Conservation (phyloP, 2,888 invertebrate genomes). For the Pemphredon lugubris region DNA sequence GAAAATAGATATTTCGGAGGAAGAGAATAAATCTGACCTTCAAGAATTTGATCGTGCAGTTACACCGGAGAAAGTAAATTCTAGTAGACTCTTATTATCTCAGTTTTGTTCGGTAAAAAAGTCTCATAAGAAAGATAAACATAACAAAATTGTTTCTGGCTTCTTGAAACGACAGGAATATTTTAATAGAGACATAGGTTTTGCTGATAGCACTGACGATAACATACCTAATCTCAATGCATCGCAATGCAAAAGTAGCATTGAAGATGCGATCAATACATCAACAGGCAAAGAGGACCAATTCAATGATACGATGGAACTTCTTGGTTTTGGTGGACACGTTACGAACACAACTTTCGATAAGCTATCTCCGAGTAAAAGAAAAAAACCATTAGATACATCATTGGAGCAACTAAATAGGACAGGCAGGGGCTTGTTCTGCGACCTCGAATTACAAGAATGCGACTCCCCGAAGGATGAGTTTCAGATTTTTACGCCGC, state of each 20-base stretch:
- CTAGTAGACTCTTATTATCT: constrained; percentile 72
- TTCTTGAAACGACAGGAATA: constrained; percentile 64
- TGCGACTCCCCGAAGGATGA: constrained; percentile 63
- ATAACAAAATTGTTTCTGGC: constrained; percentile 65
- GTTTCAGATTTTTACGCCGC: constrained; percentile 75
- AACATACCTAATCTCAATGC: not conserved
- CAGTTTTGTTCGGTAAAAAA: constrained; percentile 75
- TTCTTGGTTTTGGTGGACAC: not conserved
- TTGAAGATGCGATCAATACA: not conserved
- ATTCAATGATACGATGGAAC: no score
- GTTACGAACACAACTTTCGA: not conserved
- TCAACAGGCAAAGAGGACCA: no score
- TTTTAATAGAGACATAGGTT: constrained; percentile 34
- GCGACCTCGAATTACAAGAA: constrained; percentile 39
- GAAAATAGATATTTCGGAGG: no score
- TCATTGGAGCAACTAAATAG: constrained; percentile 20
- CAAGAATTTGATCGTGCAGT: constrained; percentile 58
- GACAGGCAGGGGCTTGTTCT: not conserved
- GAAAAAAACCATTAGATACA: constrained; percentile 43
- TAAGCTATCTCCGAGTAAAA: constrained; percentile 60
- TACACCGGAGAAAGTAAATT: constrained; percentile 75
- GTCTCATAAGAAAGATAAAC: constrained; percentile 74
- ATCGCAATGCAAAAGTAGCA: not conserved
- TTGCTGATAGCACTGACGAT: not conserved
- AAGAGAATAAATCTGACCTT: not conserved